Percentiles rank a stretch among this genome's conserved stretches.
Conservation (phyloP, 1,140 invertebrate genomes). For the Calycopis cecrops region DNA sequence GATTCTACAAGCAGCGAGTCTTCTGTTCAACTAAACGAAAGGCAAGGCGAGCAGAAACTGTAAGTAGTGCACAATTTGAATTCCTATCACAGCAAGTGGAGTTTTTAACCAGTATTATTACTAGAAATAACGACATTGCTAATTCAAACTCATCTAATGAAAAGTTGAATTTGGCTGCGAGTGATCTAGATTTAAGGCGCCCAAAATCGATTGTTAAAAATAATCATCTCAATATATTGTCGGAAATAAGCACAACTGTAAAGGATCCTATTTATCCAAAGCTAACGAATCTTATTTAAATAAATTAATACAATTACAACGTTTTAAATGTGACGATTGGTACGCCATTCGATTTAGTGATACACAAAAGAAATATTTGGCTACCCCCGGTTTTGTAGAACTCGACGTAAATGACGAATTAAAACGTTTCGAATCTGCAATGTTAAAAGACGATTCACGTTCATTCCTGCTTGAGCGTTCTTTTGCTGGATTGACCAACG, state of each 20-base stretch:
- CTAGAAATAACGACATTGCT: no score
- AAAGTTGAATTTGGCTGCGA: no score
- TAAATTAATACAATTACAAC: slow-evolving; percentile 21
- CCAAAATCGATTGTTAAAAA: no score
- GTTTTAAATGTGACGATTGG: slow-evolving; percentile 27
- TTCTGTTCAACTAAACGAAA: no score
- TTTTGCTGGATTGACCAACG: slow-evolving; percentile 21
- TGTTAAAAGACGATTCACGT: slow-evolving; percentile 18
- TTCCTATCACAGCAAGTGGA: no score
- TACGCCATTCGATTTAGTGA: slow-evolving; percentile 25
- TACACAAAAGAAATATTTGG: slow-evolving; percentile 27
- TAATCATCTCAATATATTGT: not conserved
- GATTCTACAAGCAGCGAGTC: no score
- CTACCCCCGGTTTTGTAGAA: slow-evolving; percentile 27
- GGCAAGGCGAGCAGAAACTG: no score
- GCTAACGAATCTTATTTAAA: slow-evolving; percentile 13
- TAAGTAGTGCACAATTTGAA: no score
- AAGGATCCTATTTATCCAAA: slow-evolving; percentile 19
- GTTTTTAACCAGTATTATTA: no score
- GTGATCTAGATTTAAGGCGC: no score
- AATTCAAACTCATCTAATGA: no score
- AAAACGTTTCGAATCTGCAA: slow-evolving; percentile 21
- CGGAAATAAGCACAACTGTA: not conserved
- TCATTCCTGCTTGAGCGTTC: slow-evolving; percentile 20
- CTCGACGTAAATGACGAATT: slow-evolving; percentile 23